Base-by-base conservation (phyloP, 2,797 vertebrate species). In the Siniperca undulata region DNA sequence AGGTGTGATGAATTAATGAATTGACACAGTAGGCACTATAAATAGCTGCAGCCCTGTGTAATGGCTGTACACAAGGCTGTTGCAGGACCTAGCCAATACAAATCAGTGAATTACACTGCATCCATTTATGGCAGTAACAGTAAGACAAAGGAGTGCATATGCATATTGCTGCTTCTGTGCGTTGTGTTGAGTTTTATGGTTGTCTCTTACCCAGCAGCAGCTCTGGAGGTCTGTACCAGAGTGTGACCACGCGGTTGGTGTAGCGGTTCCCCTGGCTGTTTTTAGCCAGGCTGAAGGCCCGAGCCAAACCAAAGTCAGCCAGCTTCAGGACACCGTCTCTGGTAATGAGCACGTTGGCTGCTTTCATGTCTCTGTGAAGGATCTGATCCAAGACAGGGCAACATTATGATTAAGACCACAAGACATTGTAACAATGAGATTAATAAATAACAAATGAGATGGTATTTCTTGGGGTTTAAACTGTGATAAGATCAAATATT, bases 181-280 rank as follows among this genome's bases (percentile, higher is more conserved):
- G 2, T 42, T 4, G 7, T 16, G 13, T 34, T 17, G 5, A 22
- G 5, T 5, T 24, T 14, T 16, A 0, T 7, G 16, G 44, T 30
- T 0, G 11, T 46, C 36, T 76, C 95, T 93, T 94, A 99, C 98
- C 98, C 56, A 99, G 92, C 81, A 99, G 96, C 62, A 99, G 96
- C 91, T 99, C 98, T 10, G 98, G 98, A 0, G 98, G 98, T 19
- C 98, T 94, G 83, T 99, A 99, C 98, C 98, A 99, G 42, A 99
- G 95, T 0, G 98, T 99, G 82, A 99, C 98, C 84, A 99, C 98
- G 0, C 98, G 96, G 93, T 99, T 99, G 86, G 98, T 99, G 86
- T 99, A 99, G 83, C 97, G 97, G 93, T 99, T 99, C 0, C 98
- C 98, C 91, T 99, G 98, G 91, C 98, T 99, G 93, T 99, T 99